Evolutionary conservation across 2,797 vertebrate genomes (phyloP), one percentile per base, ranked within the genome.

Genomic region (Huso huso): DNA sequence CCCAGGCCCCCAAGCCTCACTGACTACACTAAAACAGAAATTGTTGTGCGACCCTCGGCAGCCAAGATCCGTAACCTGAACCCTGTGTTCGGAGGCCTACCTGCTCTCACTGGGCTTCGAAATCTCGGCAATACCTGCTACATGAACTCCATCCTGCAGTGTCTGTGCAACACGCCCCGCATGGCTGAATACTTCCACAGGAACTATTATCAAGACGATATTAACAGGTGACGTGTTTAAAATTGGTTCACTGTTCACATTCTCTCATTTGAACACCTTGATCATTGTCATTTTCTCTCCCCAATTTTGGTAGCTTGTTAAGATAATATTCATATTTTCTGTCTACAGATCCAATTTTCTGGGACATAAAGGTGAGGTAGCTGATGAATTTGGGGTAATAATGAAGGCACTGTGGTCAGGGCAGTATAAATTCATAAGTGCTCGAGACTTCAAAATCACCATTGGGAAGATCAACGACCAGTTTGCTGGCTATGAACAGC

Each of bases 121-220:
- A 99, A 99, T 70, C 84, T 99, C 8, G 97, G 97, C 71, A 99
- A 99, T 88, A 99, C 96, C 5, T 99, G 96, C 86, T 99, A 99
- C 68, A 99, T 99, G 97, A 99, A 99, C 83, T 99, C 97, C 66
- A 91, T 99, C 75, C 70, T 99, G 13, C 97, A 99, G 84, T 98
- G 96, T 84, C 89, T 99, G 49, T 98, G 96, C 75, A 97, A 96
- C 78, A 93, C 94, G 2, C 91, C 93, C 0, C 86, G 84, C 77
- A 86, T 99, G 84, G 91, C 90, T 0, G 93, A 96, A 4, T 99
- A 99, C 78, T 99, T 99, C 83, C 96, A 95, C 79, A 91, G 90
- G 69, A 96, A 96, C 72, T 83, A 67, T 65, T 99, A 98, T 73
- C 84, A 95, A 68, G 88, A 94, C 10, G 94, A 99, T 80, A 99